These are phyloP conservation scores for Zaprionus kolodkinae DNA, from an alignment of 1,140 invertebrate genomes.

Conservation along the genomic window DNA sequence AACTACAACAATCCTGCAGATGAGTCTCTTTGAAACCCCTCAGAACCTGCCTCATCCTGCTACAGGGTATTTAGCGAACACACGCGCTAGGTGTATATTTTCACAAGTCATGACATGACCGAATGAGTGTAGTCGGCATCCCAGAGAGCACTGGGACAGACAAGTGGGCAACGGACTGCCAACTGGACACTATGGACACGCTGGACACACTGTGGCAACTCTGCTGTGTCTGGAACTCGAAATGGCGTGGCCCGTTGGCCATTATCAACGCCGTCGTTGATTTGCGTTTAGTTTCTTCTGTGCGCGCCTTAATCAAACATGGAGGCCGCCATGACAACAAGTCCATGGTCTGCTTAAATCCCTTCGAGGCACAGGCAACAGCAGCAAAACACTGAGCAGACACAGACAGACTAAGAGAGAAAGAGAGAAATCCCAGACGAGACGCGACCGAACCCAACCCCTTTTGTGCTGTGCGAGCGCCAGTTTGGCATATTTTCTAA, in stretches of 20 bases:
- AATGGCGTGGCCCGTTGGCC: conserved; percentile 55
- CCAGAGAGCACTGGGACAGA: not conserved
- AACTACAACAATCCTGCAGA: no score
- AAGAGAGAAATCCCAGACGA: not conserved
- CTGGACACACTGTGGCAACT: conserved; percentile 5
- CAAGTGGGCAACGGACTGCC: conserved; percentile 20
- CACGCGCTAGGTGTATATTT: conserved; percentile 74
- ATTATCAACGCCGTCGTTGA: conserved; percentile 78
- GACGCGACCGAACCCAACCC: conserved; percentile 4
- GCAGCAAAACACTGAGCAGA: conserved; percentile 6
- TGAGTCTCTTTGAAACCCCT: not conserved
- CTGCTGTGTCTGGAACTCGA: conserved; percentile 3
- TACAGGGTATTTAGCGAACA: conserved; percentile 21
- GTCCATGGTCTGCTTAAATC: conserved; percentile 55
- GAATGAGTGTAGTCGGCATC: conserved; percentile 32
- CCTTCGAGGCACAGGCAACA: conserved; percentile 68
- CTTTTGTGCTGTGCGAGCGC: conserved; percentile 11
- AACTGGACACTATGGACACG: no score
- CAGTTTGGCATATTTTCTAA: conserved; percentile 78
- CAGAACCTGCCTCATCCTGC: not conserved
- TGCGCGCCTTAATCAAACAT: conserved; percentile 75
- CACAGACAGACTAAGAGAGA: not conserved
- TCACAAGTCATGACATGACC: conserved; percentile 77
- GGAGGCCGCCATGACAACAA: conserved; percentile 58
- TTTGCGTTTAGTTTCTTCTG: conserved; percentile 70